phyloP scores from a whole-genome alignment of 2,797 vertebrate genomes.

The Anas acuta region DNA sequence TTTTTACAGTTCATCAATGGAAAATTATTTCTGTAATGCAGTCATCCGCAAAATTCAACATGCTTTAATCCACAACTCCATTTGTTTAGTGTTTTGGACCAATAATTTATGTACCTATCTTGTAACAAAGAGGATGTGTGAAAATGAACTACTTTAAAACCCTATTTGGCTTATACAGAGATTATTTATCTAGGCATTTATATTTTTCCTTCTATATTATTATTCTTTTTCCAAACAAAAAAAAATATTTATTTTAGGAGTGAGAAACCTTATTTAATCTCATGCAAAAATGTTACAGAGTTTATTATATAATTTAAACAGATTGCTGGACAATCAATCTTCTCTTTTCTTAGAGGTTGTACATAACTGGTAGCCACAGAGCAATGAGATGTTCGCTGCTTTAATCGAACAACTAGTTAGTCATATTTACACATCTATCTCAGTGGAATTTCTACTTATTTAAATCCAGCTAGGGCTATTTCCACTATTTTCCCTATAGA shows the following conservation, averaged over 20 bases:
- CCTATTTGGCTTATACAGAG: not conserved
- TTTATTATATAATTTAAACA: not conserved
- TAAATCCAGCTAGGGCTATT: not conserved
- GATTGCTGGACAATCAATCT: not conserved
- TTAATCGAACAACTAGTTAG: not conserved
- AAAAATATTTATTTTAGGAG: not conserved
- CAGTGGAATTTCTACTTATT: not conserved
- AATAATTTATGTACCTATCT: not conserved
- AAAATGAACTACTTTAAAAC: not conserved
- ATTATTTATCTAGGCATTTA: not conserved
- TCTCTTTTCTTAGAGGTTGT: not conserved
- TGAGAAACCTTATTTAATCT: not conserved
- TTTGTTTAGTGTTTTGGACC: not conserved
- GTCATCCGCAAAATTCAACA: slow-evolving; percentile 8
- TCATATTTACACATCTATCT: not conserved
- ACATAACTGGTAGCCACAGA: not conserved
- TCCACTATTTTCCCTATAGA: not conserved
- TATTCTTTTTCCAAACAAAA: not conserved
- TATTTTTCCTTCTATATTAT: not conserved
- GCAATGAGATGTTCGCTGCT: not conserved
- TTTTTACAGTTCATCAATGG: slow-evolving; percentile 33
- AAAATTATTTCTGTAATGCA: slow-evolving; percentile 12
- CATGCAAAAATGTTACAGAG: not conserved
- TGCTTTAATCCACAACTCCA: not conserved
- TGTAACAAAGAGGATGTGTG: not conserved